Base-by-base conservation (phyloP, 2,797 vertebrate species). In the Avahi laniger region DNA sequence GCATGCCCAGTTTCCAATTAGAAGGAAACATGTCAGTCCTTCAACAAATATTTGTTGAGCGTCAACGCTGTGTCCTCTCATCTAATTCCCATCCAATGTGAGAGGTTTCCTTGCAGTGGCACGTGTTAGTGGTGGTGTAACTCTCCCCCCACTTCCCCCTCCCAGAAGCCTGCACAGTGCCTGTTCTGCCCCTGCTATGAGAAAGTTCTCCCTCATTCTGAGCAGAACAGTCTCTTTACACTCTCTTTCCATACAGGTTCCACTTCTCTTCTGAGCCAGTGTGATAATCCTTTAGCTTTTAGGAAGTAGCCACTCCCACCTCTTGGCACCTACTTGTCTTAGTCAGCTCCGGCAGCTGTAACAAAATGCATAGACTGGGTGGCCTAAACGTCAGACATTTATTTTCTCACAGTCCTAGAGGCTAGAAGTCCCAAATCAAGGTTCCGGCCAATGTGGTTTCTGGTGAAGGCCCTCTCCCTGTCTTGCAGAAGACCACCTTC, bases 131-230 rank as follows among this genome's bases (percentile, higher is more conserved):
- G 8, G 28, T 10, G 33, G 18, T 46, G 12, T 11, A 2, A 15
- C 26, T 12, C 0, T 0, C 5, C 20, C 22, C 3, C 15, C 20
- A 4, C 8, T 5, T 17, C 1, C 2, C 2, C 4, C 1, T 18
- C 2, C 0, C 43, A 35, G 72, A 75, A 82, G 24, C n/a, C 52
- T 3, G 0, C 5, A 20, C 30, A 9, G 5, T 72, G 73, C 54
- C 22, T 13, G 4, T 22, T 72, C 48, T 52, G 14, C 17, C 33
- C 10, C 3, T 43, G 24, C 22, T 20, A 3, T 14, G 24, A 52
- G 57, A 28, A 88, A 14, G 17, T 54, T 50, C 14, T 70, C 41
- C 22, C 1, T 89, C 73, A 9, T 24, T 48, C 57, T 30, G n/a
- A 90, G 30, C 63, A 46, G 24, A 70, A 24, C 0, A 2, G 9